These are phyloP conservation scores for Metacarcinus magister DNA, from an alignment of 2,888 invertebrate genomes.

Conservation along the genomic window DNA sequence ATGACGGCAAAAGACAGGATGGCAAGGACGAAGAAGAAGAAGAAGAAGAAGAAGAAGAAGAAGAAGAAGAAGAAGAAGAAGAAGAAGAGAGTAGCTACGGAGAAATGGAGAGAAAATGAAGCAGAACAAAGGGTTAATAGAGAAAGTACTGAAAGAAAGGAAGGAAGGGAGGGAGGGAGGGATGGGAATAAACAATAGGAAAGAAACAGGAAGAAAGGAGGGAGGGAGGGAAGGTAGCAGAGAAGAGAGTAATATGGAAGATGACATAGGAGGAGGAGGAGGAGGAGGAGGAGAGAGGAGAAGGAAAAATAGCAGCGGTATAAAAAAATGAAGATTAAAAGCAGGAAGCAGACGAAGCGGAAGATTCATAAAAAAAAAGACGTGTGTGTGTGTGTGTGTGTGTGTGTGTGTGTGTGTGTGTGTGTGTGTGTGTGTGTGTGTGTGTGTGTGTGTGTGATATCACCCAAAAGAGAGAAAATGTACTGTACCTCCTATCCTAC, in stretches of 20 bases:
- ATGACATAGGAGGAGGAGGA: neutral
- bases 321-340: constrained; percentile 5
- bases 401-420: constrained; percentile 26
- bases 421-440: constrained; percentile 26
- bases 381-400: too few relatives aligned
- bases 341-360: neutral
- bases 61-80: neutral
- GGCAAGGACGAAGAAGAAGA: neutral
- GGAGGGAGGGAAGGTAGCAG: neutral
- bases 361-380: neutral
- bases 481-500: too few relatives aligned
- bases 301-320: constrained; percentile 13
- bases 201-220: neutral
- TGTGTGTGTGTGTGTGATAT: too few relatives aligned
- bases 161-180: neutral
- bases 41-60: neutral
- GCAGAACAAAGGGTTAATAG: neutral
- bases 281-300: constrained; percentile 16
- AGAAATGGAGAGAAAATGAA: neutral
- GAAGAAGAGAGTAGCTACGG: neutral
- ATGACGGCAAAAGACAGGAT: too few relatives aligned
- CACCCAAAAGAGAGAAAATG: neutral
- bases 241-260: neutral
- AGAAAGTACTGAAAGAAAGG: neutral
- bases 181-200: neutral